phyloP scores from a whole-genome alignment of 2,797 vertebrate species.

The Nyctalus aviator region DNA sequence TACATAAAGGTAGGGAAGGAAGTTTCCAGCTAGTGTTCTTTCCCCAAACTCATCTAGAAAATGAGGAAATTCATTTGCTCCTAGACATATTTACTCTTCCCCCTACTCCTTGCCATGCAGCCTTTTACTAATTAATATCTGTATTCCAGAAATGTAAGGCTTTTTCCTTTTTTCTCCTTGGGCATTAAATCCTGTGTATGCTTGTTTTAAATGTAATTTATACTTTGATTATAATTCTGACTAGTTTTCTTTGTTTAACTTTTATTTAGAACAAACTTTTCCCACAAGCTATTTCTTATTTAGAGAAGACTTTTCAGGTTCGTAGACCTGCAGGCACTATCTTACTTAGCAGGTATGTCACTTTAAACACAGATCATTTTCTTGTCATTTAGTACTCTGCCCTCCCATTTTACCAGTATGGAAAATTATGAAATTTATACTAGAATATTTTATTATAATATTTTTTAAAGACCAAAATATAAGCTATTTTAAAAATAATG shows the following conservation, averaged over 20 bases:
- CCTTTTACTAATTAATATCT: neutral
- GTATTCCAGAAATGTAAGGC: neutral
- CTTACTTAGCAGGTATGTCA: slow-evolving; percentile 94
- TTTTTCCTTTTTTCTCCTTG: neutral
- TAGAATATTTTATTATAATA: neutral
- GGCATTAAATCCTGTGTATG: neutral
- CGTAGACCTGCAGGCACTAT: slow-evolving; percentile 92
- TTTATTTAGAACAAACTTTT: slow-evolving; percentile 94
- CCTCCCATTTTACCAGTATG: neutral
- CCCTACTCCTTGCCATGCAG: neutral
- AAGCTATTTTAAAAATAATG: slow-evolving; percentile 1
- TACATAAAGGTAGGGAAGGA: neutral
- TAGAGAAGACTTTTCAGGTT: slow-evolving; percentile 95
- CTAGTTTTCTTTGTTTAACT: slow-evolving; percentile 22
- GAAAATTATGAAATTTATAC: neutral
- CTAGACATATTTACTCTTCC: neutral
- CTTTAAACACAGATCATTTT: neutral
- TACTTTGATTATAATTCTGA: slow-evolving; percentile 43
- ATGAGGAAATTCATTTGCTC: neutral
- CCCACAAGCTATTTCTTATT: slow-evolving; percentile 96
- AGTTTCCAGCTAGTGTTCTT: neutral
- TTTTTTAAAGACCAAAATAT: neutral
- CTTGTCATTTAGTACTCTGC: neutral
- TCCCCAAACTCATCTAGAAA: neutral
- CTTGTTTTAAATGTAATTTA: slow-evolving; percentile 50